Evolutionary conservation across 2,888 invertebrate species (phyloP), one percentile per base, ranked within the genome.

Genomic region (Thelaira solivaga): DNA sequence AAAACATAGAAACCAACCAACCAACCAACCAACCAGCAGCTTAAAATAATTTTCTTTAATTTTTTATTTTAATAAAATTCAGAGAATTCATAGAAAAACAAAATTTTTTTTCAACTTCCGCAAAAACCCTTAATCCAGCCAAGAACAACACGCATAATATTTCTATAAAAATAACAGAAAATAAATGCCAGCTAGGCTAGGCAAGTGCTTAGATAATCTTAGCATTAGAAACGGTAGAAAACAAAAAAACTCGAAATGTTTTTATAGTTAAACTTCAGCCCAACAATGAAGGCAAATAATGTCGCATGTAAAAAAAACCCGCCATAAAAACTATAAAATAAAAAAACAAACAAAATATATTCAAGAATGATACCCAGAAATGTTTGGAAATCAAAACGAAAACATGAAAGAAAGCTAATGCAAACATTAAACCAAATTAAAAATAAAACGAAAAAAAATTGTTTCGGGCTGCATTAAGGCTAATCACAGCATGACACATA

Each of bases 191-290:
- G 43, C 36, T 20, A 45, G 24, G n/a, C n/a, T n/a, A n/a, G n/a
- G n/a, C n/a, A n/a, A n/a, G n/a, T n/a, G n/a, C n/a, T n/a, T 11
- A 67, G 67, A 72, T 76, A 55, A 72, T 72, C 76, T 72, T n/a
- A 53, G 49, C 20, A 49, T 62, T 72, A 41, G 29, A 41, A 41
- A 41, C 26, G 16, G 16, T 11, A 16, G 24, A 43, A 55, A 36
- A 18, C 18, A 8, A 36, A 18, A 36, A 22, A 34, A 34, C 7
- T 36, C 39, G 26, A 29, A 45, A 53, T 10, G 24, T 29, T 39
- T 53, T 51, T 24, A 13, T 11, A 6, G 18, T 7, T 26, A 16
- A 64, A 65, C n/a, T n/a, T n/a, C n/a, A n/a, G n/a, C 11, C 47
- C 29, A 39, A 36, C 39, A 64, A 51, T 11, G 51, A 47, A 24